phyloP scores from a whole-genome alignment of 2,888 invertebrate genomes.

The Lasioglossum oenotherae region DNA sequence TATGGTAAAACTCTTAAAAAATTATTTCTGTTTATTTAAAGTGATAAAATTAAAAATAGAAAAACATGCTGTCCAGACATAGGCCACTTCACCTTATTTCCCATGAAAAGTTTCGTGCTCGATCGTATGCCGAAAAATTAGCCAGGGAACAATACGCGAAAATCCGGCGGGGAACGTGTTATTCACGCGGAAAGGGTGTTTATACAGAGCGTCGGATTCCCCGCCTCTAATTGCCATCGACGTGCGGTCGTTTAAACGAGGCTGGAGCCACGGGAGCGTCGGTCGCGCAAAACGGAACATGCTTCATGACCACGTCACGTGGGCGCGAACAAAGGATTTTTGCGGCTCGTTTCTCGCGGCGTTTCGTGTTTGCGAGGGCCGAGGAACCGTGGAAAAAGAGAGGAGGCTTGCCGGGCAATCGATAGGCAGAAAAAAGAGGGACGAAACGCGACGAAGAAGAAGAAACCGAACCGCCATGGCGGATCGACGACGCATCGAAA shows the following conservation, averaged over 20 bases:
- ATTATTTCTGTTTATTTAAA: no score
- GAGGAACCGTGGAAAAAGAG: conserved; percentile 47
- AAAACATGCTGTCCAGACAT: no score
- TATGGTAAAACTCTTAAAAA: no score
- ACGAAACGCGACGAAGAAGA: conserved; percentile 62
- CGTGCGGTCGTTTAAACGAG: conserved; percentile 7
- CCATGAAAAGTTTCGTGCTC: not conserved
- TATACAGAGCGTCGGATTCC: conserved; percentile 1
- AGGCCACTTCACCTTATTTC: no score
- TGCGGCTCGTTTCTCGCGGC: conserved; percentile 61
- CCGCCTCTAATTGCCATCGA: conserved; percentile 33
- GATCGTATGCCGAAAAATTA: not conserved
- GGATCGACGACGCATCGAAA: conserved; percentile 76
- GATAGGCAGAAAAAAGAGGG: conserved; percentile 56
- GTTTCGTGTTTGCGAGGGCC: conserved; percentile 59
- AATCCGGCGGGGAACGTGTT: not conserved
- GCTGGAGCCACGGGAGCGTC: not conserved
- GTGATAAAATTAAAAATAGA: no score
- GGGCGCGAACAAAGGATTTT: conserved; percentile 69
- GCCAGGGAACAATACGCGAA: not conserved
- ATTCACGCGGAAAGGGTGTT: conserved; percentile 12
- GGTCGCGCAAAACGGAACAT: conserved; percentile 32
- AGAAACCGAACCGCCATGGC: conserved; percentile 71
- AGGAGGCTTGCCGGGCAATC: conserved; percentile 26
- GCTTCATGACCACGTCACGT: conserved; percentile 51